Evolutionary conservation across 92 coral and sea anemone species (phyloP).

Genomic region (Porites rus): DNA sequence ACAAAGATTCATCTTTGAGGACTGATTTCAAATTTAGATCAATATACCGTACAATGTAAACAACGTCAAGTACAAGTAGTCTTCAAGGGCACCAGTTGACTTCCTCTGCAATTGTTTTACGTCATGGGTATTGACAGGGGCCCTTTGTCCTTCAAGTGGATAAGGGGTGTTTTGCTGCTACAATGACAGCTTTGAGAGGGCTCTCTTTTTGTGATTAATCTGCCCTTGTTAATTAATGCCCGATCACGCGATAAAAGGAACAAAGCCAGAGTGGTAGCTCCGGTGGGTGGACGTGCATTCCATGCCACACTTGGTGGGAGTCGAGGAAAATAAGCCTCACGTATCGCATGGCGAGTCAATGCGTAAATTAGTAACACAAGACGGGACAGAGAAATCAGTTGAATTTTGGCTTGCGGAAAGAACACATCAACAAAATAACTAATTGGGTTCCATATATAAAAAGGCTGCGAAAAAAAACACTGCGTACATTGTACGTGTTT

Average conservation of each 20-base stretch:
- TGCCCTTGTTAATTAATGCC: not conserved
- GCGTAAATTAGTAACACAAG: not conserved
- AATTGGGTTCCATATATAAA: conserved; percentile 17
- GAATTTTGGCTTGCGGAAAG: conserved; percentile 7
- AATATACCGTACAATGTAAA: not conserved
- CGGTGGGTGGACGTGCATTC: conserved; percentile 24
- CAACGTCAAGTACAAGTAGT: not conserved
- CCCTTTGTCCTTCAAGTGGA: not conserved
- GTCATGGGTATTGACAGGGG: not conserved
- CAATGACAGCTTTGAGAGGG: conserved; percentile 23
- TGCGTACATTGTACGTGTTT: not conserved
- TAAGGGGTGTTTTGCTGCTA: conserved; percentile 3
- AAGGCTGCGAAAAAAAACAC: not conserved
- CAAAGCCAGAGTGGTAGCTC: conserved; percentile 5
- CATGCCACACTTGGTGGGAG: not conserved
- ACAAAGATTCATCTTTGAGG: too few relatives aligned
- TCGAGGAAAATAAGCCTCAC: not conserved
- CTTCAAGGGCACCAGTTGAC: not conserved
- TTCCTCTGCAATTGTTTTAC: conserved; percentile 7
- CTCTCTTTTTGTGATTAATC: conserved; percentile 2
- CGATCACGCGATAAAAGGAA: conserved; percentile 25
- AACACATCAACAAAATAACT: not conserved
- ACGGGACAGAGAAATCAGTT: not conserved
- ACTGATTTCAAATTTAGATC: too few relatives aligned
- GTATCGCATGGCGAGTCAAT: conserved; percentile 13